Base-by-base conservation (phyloP, 1,140 invertebrate genomes). In the Drosophila truncata region DNA sequence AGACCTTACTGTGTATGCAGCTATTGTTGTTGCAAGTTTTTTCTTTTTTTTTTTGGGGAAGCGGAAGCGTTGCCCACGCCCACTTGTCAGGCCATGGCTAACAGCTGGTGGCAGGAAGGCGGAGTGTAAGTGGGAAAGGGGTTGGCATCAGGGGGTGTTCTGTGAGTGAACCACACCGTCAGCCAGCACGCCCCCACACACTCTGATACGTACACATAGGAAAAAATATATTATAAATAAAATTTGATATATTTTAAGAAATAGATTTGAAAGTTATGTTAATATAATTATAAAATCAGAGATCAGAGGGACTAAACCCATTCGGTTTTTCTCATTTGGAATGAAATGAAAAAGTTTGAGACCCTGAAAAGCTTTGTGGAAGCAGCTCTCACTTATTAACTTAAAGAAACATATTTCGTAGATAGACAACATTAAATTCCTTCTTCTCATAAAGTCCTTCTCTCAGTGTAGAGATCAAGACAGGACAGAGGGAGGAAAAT, bases 61-160 rank as follows among this genome's bases (percentile, higher is more conserved):
- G 84, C 84, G 84, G 84, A 88, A 88, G 84, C 84, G 67, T 80
- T 83, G 77, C 60, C 60, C 77, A 87, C 84, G 84, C 84, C 84
- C 84, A 87, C 84, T 87, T 87, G 84, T 88, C 84, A 82, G 71
- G 64, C 60, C 47, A 57, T 62, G 67, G 54, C 62, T 67, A 80
- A 82, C 25, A 35, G 47, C 37, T 33, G n/a, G 37, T 33, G 46
- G 46, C 18, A 33, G 16, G 29, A 13, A 14, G 61, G 37, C 46
- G 25, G 13, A 20, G 31, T 63, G 35, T 25, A n/a, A 42, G 55
- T 44, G 16, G 29, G 23, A 41, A 64, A 52, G 66, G n/a, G 37
- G 66, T 49, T 61, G 66, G 46, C 29, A 44, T 44, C 50, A 25
- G 62, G 29, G 66, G 66, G 61, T 62, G 57, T 62, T 62, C 39